A percentile compares a stretch with the other conserved stretches of the same genome.
These are phyloP conservation scores for Ceratitis capitata DNA, from an alignment of 1,140 invertebrate genomes.

Conservation along the genomic window DNA sequence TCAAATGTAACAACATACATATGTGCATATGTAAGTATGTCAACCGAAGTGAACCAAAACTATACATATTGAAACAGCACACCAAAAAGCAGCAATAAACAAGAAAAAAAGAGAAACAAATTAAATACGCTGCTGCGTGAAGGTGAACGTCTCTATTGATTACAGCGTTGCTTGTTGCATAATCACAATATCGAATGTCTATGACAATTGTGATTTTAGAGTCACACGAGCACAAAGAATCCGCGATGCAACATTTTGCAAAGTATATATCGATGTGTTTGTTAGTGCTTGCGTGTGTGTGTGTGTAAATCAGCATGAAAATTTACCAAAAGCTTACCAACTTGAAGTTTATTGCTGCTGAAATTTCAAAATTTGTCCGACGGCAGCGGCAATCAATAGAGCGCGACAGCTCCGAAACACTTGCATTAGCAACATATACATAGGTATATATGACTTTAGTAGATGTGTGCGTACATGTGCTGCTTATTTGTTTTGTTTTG, in stretches of 20 bases:
- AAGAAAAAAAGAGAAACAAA: background rate
- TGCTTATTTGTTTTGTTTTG: background rate
- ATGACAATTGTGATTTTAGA: background rate
- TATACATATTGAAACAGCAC: background rate
- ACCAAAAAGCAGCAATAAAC: background rate
- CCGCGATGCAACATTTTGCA: too few relatives aligned
- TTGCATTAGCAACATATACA: too few relatives aligned
- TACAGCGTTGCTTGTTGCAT: background rate
- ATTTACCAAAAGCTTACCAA: conserved; percentile 48
- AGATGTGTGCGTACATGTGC: too few relatives aligned
- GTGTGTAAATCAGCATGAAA: conserved; percentile 45
- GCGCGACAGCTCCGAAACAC: background rate
- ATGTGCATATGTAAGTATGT: too few relatives aligned
- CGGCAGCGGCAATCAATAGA: conserved; percentile 46
- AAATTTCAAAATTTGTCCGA: background rate
- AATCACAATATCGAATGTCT: background rate
- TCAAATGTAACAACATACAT: too few relatives aligned
- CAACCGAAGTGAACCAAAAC: too few relatives aligned
- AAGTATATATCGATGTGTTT: too few relatives aligned
- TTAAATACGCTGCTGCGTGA: background rate
- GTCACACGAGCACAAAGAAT: background rate
- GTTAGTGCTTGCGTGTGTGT: background rate
- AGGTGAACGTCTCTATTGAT: conserved; percentile 3
- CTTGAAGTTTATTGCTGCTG: conserved; percentile 62
- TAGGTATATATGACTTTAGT: too few relatives aligned